A percentile compares a stretch with the other conserved stretches of the same genome.
These are phyloP conservation scores for Bujurquina vittata DNA, from an alignment of 2,113 vertebrate genomes.

Conservation along the genomic window DNA sequence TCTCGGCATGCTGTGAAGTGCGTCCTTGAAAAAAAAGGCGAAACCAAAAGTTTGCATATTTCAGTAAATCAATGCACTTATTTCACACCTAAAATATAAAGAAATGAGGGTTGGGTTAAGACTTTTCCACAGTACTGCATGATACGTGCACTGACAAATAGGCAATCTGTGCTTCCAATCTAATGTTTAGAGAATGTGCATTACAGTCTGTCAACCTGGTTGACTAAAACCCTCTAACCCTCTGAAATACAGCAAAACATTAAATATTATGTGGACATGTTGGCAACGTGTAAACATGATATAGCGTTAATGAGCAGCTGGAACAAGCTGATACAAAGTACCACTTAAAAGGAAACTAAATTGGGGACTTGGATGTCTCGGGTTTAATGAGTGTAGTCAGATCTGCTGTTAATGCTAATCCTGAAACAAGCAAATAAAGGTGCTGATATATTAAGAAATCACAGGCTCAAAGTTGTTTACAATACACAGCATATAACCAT, in stretches of 20 bases:
- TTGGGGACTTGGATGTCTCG: not conserved
- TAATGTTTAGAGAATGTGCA: not conserved
- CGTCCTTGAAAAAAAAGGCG: not conserved
- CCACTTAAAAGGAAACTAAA: constrained; percentile 5
- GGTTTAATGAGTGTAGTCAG: not conserved
- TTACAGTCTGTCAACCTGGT: not conserved
- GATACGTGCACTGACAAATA: constrained; percentile 7
- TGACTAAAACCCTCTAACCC: not conserved
- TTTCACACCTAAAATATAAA: not conserved
- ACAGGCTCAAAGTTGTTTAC: not conserved
- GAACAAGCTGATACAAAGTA: not conserved
- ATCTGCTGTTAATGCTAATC: not conserved
- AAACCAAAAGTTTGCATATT: not conserved
- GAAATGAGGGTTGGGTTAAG: not conserved
- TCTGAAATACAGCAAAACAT: not conserved
- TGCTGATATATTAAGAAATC: not conserved
- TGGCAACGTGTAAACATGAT: not conserved
- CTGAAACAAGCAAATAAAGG: not conserved
- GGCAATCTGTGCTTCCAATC: not conserved
- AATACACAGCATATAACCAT: not conserved
- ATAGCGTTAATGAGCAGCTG: not conserved
- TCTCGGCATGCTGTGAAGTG: not conserved
- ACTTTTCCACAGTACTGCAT: not conserved
- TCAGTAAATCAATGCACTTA: not conserved
- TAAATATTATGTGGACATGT: not conserved